Base-by-base conservation (phyloP, 2,888 invertebrate species). In the Glaucopsyche alexis region DNA sequence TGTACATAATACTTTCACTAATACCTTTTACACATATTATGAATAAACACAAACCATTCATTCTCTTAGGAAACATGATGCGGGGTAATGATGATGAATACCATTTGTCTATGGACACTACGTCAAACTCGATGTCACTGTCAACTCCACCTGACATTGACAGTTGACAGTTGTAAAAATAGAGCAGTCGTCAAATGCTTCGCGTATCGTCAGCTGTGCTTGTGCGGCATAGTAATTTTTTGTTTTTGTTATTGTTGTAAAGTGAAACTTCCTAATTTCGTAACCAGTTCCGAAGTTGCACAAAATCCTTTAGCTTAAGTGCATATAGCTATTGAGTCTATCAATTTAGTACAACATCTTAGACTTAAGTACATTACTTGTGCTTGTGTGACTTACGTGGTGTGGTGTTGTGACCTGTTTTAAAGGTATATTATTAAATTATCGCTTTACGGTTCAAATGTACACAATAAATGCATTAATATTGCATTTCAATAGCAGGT, bases 181-280 rank as follows among this genome's bases (percentile, higher is more conserved):
- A 14, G 6, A 7, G 29, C 60, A 29, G 29, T 29, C 29, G 29
- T 19, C 29, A 55, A 11, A 9, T n/a, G 13, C 14, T 29, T 29
- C 38, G 60, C 14, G 29, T 14, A 29, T 29, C 29, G 60, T 60
- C 60, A 60, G 60, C 60, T 60, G 60, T 60, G 42, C 42, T 8
- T 6, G 42, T 42, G 60, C 60, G 60, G 29, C 29, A 29, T 6
- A 55, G 29, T 19, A 9, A 52, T 50, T 16, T 19, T 13, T 60
- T 60, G 60, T 60, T 60, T 60, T 60, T 29, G 29, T 60, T 60
- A 29, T 60, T 60, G 29, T 60, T 29, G 13, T 29, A 60, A 60
- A 60, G 60, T 60, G 60, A 60, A 60, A 55, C 60, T 60, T 60
- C 60, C 29, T 38, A 60, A 2, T 60, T 38, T 60, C 60, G 60